Evolutionary conservation across 2,113 vertebrate species (phyloP), one percentile per base, ranked within the genome.

Genomic region (Coregonus clupeaformis): DNA sequence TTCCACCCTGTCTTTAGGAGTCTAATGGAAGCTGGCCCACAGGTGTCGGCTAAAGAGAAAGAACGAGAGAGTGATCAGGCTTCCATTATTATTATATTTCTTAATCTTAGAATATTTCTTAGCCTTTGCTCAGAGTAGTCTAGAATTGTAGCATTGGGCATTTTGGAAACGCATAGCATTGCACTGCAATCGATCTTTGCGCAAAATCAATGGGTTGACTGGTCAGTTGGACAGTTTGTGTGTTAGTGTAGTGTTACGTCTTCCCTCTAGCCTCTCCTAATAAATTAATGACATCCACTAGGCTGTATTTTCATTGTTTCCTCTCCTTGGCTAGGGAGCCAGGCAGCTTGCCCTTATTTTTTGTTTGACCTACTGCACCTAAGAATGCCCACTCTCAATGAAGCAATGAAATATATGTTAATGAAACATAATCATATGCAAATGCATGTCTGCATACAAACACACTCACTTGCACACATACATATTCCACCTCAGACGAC

Each of bases 141-240:
- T 65, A 27, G 6, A 52, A 64, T 13, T 47, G 27, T n/a, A 47
- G 27, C 71, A 73, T 32, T 9, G 12, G 69, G 47, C 5, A 64
- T 55, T 55, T 55, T 9, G 36, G 36, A 36, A 42, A 42, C 9
- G 32, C 32, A 36, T 36, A 42, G 11, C 36, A 42, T 11, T 42
- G 36, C 52, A 55, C 36, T 20, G 4, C 13, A 20, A 55, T 55
- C 78, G 68, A 29, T 77, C 29, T 42, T 14, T 42, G 69, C 66
- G 73, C 30, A 73, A 82, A 82, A 80, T 86, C 76, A 71, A 75
- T 77, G 63, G 36, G 62, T 73, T 3, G 13, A 52, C 66, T 57
- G 63, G 71, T n/a, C 68, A 24, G 20, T 77, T 49, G 67, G 72
- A 65, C 67, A 74, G 36, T 42, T 42, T 29, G 49, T 42, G 24